These are phyloP conservation scores for Nomada ruficornis DNA, from an alignment of 2,888 invertebrate species.

Conservation along the genomic window DNA sequence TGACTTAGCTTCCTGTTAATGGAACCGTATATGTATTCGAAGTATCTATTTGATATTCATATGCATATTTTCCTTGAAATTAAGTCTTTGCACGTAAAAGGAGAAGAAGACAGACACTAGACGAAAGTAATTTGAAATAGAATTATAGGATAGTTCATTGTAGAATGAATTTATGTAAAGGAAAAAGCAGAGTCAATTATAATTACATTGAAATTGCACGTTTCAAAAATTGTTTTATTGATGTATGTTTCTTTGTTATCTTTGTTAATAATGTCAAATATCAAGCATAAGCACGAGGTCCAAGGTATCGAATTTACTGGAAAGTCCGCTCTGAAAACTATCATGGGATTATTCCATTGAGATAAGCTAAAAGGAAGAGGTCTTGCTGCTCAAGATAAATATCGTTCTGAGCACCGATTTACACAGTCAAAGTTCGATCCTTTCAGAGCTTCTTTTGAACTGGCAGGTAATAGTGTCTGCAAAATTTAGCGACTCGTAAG, in stretches of 20 bases:
- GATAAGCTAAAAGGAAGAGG: constrained; percentile 19
- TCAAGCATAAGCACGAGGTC: neutral
- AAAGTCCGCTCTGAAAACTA: neutral
- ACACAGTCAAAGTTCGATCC: neutral
- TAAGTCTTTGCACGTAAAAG: neutral
- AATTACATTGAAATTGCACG: too few species aligned
- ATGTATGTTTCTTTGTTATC: too few species aligned
- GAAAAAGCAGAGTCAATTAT: too few species aligned
- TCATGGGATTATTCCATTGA: constrained; percentile 7
- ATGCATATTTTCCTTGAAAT: neutral
- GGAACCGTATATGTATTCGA: neutral
- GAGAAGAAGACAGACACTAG: too few species aligned
- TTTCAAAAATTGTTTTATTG: too few species aligned
- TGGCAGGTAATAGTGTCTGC: too few species aligned
- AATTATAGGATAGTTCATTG: too few species aligned
- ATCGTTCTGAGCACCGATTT: constrained; percentile 19
- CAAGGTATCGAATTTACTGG: neutral
- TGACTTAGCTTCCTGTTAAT: neutral
- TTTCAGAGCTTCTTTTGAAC: neutral
- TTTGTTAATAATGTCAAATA: too few species aligned
- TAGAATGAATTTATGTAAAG: too few species aligned
- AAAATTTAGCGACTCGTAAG: neutral
- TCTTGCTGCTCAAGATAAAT: neutral
- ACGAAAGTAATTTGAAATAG: too few species aligned
- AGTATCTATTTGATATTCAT: constrained; percentile 3